Evolutionary conservation across 2,888 invertebrate species (phyloP), one percentile per base, ranked within the genome.

Genomic region (Philhelius pedissequus): DNA sequence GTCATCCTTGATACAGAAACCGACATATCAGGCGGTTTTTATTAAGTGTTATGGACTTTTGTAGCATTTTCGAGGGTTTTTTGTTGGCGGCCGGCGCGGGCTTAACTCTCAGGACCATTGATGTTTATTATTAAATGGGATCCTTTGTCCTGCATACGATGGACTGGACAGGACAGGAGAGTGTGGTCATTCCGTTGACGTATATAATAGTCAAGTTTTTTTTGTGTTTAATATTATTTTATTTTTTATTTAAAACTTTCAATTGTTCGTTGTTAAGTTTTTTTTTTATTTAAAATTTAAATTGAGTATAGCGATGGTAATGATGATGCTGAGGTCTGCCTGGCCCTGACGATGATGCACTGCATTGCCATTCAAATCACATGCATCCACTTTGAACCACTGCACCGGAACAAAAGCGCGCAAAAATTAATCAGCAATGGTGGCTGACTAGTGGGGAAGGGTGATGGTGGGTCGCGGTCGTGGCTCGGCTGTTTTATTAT

Each of bases 331-430:
- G 62, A 43, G 52, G 2, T 27, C 15, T 27, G 27, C 20, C 54
- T 77, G 75, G 32, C 52, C 27, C 38, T 79, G 83, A 79, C 83
- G 64, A 58, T 84, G 79, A 79, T 84, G 75, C 79, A 84, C 70
- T 79, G 79, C 75, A 84, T 79, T 52, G 66, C 79, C 38, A 79
- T 84, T 79, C 83, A 84, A 79, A 79, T 84, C 83, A 84, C 83
- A 79, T 84, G 83, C 75, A 79, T 84, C 64, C 75, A 30, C 18
- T 62, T 43, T 18, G 45, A 45, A 62, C 62, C 62, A 75, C 58
- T 75, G 79, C 74, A 45, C 52, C 64, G 40, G 64, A 56, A 84
- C 79, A 84, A 75, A 70, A 78, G 64, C 58, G 66, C 70, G 40
- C 54, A 64, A 69, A 74, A 79, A 79, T 71, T 84, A 84, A 84